Percentiles rank a stretch among this genome's conserved stretches.
phyloP scores from a whole-genome alignment of 2,888 invertebrate species.

The Ormyrus thymus region DNA sequence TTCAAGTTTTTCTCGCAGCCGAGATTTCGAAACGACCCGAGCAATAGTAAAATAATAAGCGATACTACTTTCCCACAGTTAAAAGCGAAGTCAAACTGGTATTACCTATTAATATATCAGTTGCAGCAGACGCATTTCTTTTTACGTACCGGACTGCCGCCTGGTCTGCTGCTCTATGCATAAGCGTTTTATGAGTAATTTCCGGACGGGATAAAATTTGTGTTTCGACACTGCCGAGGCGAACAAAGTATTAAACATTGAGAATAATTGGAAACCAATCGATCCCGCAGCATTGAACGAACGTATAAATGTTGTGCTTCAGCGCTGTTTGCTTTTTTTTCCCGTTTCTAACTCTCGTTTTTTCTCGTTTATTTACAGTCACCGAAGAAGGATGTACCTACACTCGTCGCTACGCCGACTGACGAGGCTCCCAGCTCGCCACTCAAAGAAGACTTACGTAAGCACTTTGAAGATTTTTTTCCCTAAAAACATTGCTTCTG shows the following conservation, averaged over 20 bases:
- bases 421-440: constrained; percentile 62
- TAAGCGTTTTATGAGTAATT: not conserved
- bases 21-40: not conserved
- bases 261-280: not conserved
- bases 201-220: not conserved
- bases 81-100: constrained; percentile 21
- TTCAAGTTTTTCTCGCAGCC: not conserved
- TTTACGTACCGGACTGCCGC: not conserved
- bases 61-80: constrained; percentile 37
- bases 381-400: constrained; percentile 57
- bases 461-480: constrained; percentile 56
- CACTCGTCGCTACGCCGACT: constrained; percentile 43
- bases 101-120: constrained; percentile 3
- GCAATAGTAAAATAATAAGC: constrained; percentile 13
- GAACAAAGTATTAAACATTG: no score
- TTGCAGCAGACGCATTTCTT: constrained; percentile 8
- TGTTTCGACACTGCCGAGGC: not conserved
- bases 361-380: constrained; percentile 58
- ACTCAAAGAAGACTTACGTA: constrained; percentile 71
- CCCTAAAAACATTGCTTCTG: no score
- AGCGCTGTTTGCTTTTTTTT: not conserved
- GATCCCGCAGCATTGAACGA: not conserved
- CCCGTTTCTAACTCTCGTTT: not conserved
- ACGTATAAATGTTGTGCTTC: not conserved
- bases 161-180: not conserved